Conservation (phyloP, 2,113 vertebrate species). For the Brevimyrus niger region DNA sequence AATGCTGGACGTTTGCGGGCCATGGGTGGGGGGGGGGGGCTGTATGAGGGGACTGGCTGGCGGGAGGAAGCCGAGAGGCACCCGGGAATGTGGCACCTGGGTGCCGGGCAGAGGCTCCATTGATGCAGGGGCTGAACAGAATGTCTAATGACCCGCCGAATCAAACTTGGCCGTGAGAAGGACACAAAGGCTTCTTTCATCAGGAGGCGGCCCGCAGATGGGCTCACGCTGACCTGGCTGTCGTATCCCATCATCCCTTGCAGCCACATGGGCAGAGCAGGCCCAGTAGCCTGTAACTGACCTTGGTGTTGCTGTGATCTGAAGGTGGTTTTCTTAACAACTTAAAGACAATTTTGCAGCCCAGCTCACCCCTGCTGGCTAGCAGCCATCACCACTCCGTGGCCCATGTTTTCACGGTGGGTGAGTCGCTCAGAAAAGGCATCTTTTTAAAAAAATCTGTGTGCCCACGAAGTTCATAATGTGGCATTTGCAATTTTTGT, state of each 20-base stretch:
- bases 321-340: neutral
- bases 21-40: neutral
- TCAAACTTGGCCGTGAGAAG: conserved; percentile 76
- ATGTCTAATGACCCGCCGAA: conserved; percentile 78
- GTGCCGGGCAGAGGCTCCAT: conserved; percentile 66
- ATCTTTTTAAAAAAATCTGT: neutral
- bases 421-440: neutral
- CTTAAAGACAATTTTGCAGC: neutral
- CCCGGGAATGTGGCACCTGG: conserved; percentile 76
- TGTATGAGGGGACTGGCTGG: conserved; percentile 50
- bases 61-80: conserved; percentile 71
- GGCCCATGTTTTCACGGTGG: neutral
- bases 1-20: conserved; percentile 52
- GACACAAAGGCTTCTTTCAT: conserved; percentile 82
- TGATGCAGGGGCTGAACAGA: conserved; percentile 74
- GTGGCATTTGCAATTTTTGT: neutral
- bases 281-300: neutral
- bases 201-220: conserved; percentile 68
- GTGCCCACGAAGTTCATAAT: neutral
- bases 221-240: conserved; percentile 68
- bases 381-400: neutral
- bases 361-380: neutral
- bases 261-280: conserved; percentile 8
- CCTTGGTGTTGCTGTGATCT: neutral
- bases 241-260: conserved; percentile 50